phyloP scores from a whole-genome alignment of 53 echinoderm and acorn worm species.

The Holothuria scabra region DNA sequence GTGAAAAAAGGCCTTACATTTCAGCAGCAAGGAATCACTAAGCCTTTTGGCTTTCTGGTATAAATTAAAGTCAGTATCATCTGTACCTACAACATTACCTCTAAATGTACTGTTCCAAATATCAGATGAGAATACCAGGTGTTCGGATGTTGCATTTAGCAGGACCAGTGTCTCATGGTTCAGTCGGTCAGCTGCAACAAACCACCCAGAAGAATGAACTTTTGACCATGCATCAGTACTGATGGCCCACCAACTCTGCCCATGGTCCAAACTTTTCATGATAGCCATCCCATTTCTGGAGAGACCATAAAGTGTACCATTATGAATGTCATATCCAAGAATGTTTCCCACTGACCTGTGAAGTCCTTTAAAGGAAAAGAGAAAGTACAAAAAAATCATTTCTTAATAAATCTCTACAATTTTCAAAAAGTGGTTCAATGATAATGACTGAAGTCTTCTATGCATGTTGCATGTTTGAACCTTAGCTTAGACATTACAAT shows the following conservation, averaged over 20 bases:
- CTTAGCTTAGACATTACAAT: no score
- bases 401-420: no score
- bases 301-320: slow-evolving; percentile 69
- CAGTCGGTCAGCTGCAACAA: neutral
- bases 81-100: neutral
- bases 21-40: no score
- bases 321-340: slow-evolving; percentile 52
- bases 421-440: no score
- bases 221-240: slow-evolving; percentile 46
- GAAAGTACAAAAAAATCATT: no score
- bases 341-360: slow-evolving; percentile 75
- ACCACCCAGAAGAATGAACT: slow-evolving; percentile 41
- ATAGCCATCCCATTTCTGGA: slow-evolving; percentile 70
- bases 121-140: neutral
- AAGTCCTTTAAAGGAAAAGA: slow-evolving; percentile 45
- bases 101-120: slow-evolving; percentile 5
- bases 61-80: no score
- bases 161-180: neutral
- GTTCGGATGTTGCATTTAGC: neutral
- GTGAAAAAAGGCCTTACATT: no score
- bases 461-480: no score
- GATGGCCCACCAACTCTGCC: slow-evolving; percentile 66
- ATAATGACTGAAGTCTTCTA: no score
- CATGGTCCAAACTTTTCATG: slow-evolving; percentile 59
- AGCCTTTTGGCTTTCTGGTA: no score